Evolutionary conservation across 1,140 invertebrate genomes (phyloP).

Genomic region (Neodiprion pinetum): DNA sequence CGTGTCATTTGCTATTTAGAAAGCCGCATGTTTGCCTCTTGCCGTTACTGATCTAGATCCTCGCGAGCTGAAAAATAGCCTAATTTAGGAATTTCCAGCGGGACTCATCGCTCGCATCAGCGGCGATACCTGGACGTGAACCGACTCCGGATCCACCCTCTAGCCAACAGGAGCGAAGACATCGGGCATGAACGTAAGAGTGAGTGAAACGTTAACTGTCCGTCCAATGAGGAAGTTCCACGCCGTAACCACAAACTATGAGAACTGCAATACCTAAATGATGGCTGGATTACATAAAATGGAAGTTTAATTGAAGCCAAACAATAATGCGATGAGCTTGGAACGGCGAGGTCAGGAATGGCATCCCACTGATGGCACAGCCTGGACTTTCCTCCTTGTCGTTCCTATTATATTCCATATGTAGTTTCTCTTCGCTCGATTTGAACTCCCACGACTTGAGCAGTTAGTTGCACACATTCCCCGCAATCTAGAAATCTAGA

Average conservation of each 20-base stretch:
- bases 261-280: slow-evolving; percentile 48
- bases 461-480: slow-evolving; percentile 55
- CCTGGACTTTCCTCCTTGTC: slow-evolving; percentile 38
- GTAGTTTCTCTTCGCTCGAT: slow-evolving; percentile 39
- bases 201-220: slow-evolving; percentile 17
- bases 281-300: slow-evolving; percentile 54
- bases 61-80: neutral
- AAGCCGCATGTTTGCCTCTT: neutral
- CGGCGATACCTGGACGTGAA: neutral
- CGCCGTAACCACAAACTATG: slow-evolving; percentile 30
- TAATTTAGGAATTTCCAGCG: neutral
- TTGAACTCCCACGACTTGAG: slow-evolving; percentile 51
- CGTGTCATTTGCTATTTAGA: slow-evolving; percentile 5
- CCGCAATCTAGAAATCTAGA: slow-evolving; percentile 61
- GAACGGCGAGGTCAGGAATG: slow-evolving; percentile 53
- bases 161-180: too few species aligned
- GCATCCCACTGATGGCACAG: slow-evolving; percentile 42
- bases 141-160: neutral
- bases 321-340: slow-evolving; percentile 57
- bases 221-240: slow-evolving; percentile 43
- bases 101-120: too few species aligned
- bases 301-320: slow-evolving; percentile 60
- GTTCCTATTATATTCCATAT: slow-evolving; percentile 59
- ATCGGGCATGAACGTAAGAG: too few species aligned
- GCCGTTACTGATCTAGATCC: neutral